Percentiles rank a stretch among this genome's conserved stretches.
Conservation (phyloP, 1,140 invertebrate species). For the Drosophila truncata region DNA sequence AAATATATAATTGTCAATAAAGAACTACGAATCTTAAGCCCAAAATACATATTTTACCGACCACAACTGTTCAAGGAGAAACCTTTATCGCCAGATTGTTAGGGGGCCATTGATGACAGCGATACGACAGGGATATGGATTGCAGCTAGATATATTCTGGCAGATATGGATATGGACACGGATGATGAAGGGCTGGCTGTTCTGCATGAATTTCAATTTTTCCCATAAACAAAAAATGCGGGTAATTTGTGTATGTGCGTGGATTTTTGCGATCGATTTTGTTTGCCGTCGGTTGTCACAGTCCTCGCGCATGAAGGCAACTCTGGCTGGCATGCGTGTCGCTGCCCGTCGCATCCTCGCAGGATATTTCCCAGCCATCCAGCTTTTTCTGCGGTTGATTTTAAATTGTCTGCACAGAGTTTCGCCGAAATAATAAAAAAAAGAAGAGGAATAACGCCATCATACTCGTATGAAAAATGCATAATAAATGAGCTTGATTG, state of each 20-base stretch:
- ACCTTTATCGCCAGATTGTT: conserved; percentile 64
- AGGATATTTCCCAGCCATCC: conserved; percentile 35
- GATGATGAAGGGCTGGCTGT: conserved; percentile 44
- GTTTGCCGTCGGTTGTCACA: conserved; percentile 40
- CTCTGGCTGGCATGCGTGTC: conserved; percentile 38
- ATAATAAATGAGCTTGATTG: conserved; percentile 80
- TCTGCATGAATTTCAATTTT: conserved; percentile 79
- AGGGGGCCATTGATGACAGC: conserved; percentile 69
- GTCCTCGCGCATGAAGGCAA: conserved; percentile 46
- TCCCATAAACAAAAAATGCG: conserved; percentile 77
- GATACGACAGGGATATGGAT: conserved; percentile 72
- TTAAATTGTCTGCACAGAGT: conserved; percentile 70
- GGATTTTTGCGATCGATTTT: conserved; percentile 46
- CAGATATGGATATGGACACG: conserved; percentile 46
- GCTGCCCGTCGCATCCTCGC: background rate
- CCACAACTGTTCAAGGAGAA: conserved; percentile 16
- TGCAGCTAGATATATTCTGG: conserved; percentile 40
- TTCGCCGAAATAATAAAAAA: conserved; percentile 32
- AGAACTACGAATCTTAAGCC: background rate
- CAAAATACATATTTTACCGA: conserved; percentile 1
- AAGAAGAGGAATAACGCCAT: conserved; percentile 38
- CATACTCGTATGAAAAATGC: conserved; percentile 75
- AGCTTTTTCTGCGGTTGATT: conserved; percentile 77
- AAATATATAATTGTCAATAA: background rate
- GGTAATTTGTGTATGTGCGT: conserved; percentile 71